Evolutionary conservation across 2,113 vertebrate genomes (phyloP), one percentile per base, ranked within the genome.

Genomic region (Erythrocercus mccallii): DNA sequence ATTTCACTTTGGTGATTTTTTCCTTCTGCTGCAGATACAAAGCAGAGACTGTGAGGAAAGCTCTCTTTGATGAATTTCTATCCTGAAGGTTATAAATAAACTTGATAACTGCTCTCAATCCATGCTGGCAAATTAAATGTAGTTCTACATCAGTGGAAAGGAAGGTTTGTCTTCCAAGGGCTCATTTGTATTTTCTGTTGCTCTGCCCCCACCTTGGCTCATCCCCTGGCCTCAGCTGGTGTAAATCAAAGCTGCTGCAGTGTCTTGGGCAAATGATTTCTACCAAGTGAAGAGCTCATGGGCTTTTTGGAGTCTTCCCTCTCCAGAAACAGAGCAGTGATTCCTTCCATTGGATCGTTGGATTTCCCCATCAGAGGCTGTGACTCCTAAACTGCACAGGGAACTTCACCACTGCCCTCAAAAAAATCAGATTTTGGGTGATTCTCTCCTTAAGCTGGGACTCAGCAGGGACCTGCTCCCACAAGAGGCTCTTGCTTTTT

Each of bases 291-390:
- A 68, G 25, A 58, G 30, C 37, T 90, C 20, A 1, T 2, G 25
- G 8, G 35, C 28, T 90, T 84, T 87, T 42, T 70, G 42, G 8
- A 25, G 12, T 8, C 11, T 42, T 61, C 5, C 4, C 50, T 58
- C 40, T 84, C 20, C 51, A 66, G 51, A 66, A 81, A 8, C 5
- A 31, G 20, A 31, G 8, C 7, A 44, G 10, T 3, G 22, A 48
- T 58, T 81, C 60, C 8, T 73, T 35, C 16, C 0, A 0, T 2
- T 61, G 45, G 5, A 15, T 14, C 0, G 0, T 2, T 61, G 45
- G 5, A 15, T 14, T 66, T 74, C 38, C 12, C 10, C 33, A 11
- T 9, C 25, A 25, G 47, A 28, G 25, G 6, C 14, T 9, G 6
- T n/a, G 62, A 60, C 3, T 24, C 40, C 25, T n/a, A 30, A 86